Conservation (phyloP, 2,888 invertebrate species). For the Oegoconia quadripuncta region DNA sequence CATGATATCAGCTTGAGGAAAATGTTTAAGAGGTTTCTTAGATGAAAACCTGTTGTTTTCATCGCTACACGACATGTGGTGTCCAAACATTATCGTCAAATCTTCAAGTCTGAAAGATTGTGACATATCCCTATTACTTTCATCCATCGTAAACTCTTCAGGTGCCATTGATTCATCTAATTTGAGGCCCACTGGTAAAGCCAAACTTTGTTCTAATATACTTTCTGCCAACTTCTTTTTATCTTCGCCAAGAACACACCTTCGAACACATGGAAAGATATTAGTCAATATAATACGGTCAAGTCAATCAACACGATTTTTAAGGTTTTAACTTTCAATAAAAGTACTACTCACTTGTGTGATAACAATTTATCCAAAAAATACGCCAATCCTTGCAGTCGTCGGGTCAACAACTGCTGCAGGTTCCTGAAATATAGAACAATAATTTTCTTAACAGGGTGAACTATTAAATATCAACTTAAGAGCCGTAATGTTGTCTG, state of each 20-base stretch:
- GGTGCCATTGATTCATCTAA: conserved; percentile 70
- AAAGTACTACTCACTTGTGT: conserved; percentile 72
- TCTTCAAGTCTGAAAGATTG: conserved; percentile 67
- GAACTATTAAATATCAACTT: too few species aligned
- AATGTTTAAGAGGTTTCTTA: conserved; percentile 37
- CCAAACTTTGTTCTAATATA: conserved; percentile 70
- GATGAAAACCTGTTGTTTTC: conserved; percentile 39
- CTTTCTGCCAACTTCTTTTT: conserved; percentile 71
- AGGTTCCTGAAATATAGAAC: conserved; percentile 55
- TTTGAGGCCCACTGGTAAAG: conserved; percentile 67
- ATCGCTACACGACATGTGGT: conserved; percentile 55
- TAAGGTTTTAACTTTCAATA: background rate
- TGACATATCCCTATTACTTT: conserved; percentile 64
- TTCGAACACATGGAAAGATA: too few species aligned
- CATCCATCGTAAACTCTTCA: conserved; percentile 66
- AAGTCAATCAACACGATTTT: background rate
- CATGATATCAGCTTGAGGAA: conserved; percentile 55
- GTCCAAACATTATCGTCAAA: conserved; percentile 70
- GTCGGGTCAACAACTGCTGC: conserved; percentile 74
- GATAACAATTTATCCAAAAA: conserved; percentile 82
- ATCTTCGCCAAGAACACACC: conserved; percentile 72
- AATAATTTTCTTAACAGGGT: background rate
- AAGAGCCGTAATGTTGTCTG: too few species aligned
- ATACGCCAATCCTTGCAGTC: conserved; percentile 82
- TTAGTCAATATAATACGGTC: background rate